phyloP scores from a whole-genome alignment of 2,888 invertebrate species.

The Aphidius colemani region DNA sequence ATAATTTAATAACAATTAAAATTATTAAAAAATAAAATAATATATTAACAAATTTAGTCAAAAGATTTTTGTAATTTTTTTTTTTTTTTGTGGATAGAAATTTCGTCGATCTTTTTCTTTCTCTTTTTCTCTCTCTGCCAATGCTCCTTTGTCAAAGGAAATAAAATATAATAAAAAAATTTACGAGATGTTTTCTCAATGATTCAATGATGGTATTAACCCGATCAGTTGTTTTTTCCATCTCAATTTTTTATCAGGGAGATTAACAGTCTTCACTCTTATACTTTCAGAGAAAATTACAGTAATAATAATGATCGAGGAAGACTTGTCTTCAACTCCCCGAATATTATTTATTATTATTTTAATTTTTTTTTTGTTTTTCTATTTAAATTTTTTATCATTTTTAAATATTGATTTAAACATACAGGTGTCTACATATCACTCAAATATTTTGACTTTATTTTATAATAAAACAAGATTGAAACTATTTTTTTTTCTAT shows the following conservation, averaged over 20 bases:
- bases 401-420: not conserved
- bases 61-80: too few relatives aligned
- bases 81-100: not conserved
- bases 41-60: too few relatives aligned
- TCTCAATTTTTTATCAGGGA: not conserved
- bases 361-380: too few relatives aligned
- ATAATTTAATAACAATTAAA: too few relatives aligned
- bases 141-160: too few relatives aligned
- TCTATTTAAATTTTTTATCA: too few relatives aligned
- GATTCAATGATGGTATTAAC: not conserved
- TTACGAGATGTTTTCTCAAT: too few relatives aligned
- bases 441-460: conserved; percentile 3
- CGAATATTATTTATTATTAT: not conserved
- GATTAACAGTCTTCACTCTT: conserved; percentile 19
- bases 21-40: too few relatives aligned
- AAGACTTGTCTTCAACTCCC: conserved; percentile 10
- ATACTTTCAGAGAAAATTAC: conserved; percentile 19
- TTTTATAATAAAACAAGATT: not conserved
- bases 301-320: conserved; percentile 15
- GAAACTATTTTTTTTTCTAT: conserved; percentile 3
- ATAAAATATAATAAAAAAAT: too few relatives aligned
- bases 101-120: not conserved
- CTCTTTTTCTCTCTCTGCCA: not conserved
- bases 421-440: not conserved
- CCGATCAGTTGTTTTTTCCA: not conserved